These are phyloP conservation scores for Paradisaea rubra DNA, from an alignment of 2,113 vertebrate genomes.

Conservation along the genomic window DNA sequence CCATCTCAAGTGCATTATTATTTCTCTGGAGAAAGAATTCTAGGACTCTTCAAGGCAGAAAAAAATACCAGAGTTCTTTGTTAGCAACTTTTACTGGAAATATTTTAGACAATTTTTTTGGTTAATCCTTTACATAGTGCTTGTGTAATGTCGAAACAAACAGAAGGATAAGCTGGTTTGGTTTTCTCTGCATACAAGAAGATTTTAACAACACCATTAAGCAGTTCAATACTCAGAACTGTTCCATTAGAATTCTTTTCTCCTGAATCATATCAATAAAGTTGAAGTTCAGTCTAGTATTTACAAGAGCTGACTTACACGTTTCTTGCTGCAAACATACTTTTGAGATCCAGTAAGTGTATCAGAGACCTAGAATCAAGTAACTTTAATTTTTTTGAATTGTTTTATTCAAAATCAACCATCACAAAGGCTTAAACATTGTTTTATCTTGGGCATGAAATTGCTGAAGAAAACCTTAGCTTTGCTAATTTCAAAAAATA, in stretches of 20 bases:
- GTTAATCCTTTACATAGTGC: not conserved
- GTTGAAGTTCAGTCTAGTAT: not conserved
- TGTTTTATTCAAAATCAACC: not conserved
- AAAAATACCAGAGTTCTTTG: not conserved
- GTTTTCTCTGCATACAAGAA: slow-evolving; percentile 15
- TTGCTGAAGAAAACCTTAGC: not conserved
- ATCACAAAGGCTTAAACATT: not conserved
- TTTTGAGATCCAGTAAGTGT: not conserved
- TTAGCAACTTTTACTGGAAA: not conserved
- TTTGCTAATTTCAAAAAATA: not conserved
- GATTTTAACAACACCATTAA: slow-evolving; percentile 43
- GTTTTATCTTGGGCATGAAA: not conserved
- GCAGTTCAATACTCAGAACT: slow-evolving; percentile 22
- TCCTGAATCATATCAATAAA: slow-evolving; percentile 69
- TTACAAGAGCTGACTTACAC: not conserved
- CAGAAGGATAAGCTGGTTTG: not conserved
- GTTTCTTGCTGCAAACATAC: not conserved
- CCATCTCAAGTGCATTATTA: not conserved
- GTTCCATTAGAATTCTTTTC: slow-evolving; percentile 69
- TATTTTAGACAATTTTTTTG: not conserved
- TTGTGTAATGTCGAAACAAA: not conserved
- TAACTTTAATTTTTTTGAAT: not conserved
- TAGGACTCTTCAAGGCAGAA: not conserved
- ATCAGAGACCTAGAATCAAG: not conserved
- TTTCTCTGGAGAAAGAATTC: not conserved